These are phyloP conservation scores for Etheostoma nigrum DNA, from an alignment of 2,797 vertebrate genomes.

Conservation along the genomic window DNA sequence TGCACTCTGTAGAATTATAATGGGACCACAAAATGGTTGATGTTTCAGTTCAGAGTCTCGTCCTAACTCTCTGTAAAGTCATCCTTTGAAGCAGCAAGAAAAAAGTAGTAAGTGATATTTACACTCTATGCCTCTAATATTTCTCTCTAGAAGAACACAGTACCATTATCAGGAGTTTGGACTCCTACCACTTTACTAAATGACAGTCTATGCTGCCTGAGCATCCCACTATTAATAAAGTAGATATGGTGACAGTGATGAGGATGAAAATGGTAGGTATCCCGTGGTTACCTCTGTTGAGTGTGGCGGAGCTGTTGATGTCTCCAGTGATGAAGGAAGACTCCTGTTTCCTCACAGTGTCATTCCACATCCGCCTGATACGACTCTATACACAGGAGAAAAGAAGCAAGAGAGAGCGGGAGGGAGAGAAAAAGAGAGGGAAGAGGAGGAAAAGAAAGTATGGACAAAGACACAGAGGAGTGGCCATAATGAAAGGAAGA, in stretches of 20 bases:
- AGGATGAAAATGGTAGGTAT: conserved; percentile 71
- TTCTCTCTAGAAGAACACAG: conserved; percentile 40
- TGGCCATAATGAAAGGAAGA: conserved; percentile 22
- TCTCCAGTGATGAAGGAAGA: conserved; percentile 99
- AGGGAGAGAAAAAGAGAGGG: conserved; percentile 12
- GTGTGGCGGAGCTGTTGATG: conserved; percentile 98
- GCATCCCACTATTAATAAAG: conserved; percentile 70
- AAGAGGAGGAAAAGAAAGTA: conserved; percentile 9
- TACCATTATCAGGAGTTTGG: conserved; percentile 54
- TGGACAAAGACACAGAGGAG: conserved; percentile 29
- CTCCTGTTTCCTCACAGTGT: conserved; percentile 98
- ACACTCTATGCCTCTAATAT: conserved; percentile 44
- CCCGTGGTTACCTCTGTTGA: conserved; percentile 97
- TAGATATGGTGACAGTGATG: conserved; percentile 73
- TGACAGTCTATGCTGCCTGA: conserved; percentile 59
- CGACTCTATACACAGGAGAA: conserved; percentile 88
- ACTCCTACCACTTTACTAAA: conserved; percentile 67
- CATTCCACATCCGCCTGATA: conserved; percentile 99
- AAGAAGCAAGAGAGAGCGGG: conserved; percentile 35
- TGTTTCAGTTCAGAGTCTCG: conserved; percentile 41
- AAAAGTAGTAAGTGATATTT: conserved; percentile 42
- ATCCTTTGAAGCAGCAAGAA: conserved; percentile 35
- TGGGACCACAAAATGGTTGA: conserved; percentile 33
- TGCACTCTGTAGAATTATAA: conserved; percentile 32
- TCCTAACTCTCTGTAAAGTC: conserved; percentile 30